Evolutionary conservation across 2,888 invertebrate species (phyloP), one percentile per base, ranked within the genome.

Genomic region (Mesochorus sp.): DNA sequence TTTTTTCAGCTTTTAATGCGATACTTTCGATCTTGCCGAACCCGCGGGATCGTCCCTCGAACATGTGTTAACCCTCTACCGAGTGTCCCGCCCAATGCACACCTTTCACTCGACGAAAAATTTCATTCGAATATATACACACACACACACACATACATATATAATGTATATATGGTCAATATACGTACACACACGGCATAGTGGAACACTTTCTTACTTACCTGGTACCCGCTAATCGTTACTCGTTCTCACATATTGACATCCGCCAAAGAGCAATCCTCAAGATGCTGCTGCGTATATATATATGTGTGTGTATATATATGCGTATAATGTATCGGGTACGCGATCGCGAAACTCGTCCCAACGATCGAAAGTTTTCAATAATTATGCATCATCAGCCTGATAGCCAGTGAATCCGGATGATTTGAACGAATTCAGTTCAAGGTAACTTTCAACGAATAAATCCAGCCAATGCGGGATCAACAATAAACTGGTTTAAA

Each of bases 61-160:
- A 47, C 71, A 71, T 64, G 76, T 71, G 71, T 66, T 53, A 19
- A 42, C 72, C 64, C 71, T 71, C 59, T 49, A 34, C 57, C 21
- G 24, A n/a, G n/a, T 57, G 61, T 67, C 34, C 71, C 74, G 72
- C 74, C 73, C 80, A 57, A 76, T 64, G 68, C 24, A 10, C 21
- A 31, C 80, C 81, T 80, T 79, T 80, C 81, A 79, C 81, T 80
- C 76, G 53, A 62, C 59, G 67, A 67, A 71, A 79, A 76, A 76
- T 78, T 80, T 75, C 66, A 61, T 76, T 75, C 61, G 66, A 77
- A 78, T 71, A 72, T 53, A 6, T 14, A 17, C 3, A n/a, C 17
- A 37, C 72, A 68, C 47, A 62, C 75, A 75, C 53, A 70, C 64
- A 78, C 68, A 53, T 49, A 37, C 12, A 47, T 28, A 51, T 28